Evolutionary conservation across 2,113 vertebrate species (phyloP).

Genomic region (Corythornis vintsioides): DNA sequence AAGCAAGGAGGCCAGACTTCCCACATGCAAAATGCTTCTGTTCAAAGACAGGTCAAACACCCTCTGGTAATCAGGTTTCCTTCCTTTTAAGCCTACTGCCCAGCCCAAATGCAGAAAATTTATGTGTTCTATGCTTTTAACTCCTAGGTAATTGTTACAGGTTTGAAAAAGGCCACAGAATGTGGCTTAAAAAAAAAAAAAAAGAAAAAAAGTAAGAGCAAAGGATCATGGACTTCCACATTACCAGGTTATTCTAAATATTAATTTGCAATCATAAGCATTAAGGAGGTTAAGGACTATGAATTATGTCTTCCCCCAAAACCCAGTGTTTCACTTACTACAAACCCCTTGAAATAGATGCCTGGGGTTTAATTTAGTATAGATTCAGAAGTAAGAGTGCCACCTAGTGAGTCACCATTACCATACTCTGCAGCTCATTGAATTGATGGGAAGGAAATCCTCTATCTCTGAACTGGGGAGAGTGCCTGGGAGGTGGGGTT

Average conservation of each 20-base stretch:
- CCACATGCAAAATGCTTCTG: background rate
- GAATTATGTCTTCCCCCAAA: background rate
- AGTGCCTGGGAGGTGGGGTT: background rate
- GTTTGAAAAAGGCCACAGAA: background rate
- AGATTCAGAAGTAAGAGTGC: conserved; percentile 62
- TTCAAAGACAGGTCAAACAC: background rate
- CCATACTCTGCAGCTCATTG: background rate
- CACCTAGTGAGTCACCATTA: conserved; percentile 50
- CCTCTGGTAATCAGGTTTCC: background rate
- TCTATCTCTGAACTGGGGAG: background rate
- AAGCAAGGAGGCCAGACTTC: background rate
- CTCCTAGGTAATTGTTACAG: background rate
- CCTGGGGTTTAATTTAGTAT: background rate
- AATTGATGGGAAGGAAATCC: background rate
- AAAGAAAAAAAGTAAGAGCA: rapidly evolving
- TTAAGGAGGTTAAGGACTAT: background rate
- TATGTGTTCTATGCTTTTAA: background rate
- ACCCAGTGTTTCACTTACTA: background rate
- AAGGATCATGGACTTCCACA: background rate
- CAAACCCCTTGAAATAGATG: background rate
- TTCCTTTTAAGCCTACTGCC: background rate
- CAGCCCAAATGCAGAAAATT: background rate
- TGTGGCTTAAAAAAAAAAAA: background rate
- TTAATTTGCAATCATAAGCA: background rate
- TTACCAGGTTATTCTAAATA: background rate